Base-by-base conservation (phyloP, 2,888 invertebrate species). In the Hemicrepidius hirtus region DNA sequence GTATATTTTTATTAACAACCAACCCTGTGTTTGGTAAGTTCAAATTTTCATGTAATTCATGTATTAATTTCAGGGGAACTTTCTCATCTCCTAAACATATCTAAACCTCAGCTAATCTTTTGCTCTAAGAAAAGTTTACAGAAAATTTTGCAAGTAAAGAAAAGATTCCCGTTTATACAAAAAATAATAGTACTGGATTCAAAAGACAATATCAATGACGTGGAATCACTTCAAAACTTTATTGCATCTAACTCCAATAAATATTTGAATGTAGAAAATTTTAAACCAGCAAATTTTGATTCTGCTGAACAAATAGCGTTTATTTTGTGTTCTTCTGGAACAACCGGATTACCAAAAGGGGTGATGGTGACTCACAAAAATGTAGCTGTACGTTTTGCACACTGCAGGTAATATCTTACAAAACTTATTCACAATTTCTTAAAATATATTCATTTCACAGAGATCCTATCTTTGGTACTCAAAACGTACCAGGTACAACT, bases 251-350 rank as follows among this genome's bases (percentile, higher is more conserved):
- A 77, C 80, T 81, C 7, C 16, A 76, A 75, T 24, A 24, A 28
- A 21, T 59, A 40, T 37, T 71, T 49, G 12, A 28, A 68, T 35
- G 68, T 67, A n/a, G 55, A 21, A 12, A 57, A 57, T 1, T 75
- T 76, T 40, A 55, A 57, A 62, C 74, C 75, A 12, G 46, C 63
- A 0, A 44, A 70, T 9, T 59, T 79, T 6, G 71, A 81, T 70
- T 32, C 75, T 6, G 68, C 69, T 5, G 74, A 79, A 24, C 78
- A 79, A 5, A 75, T 81, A 0, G 81, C 81, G 3, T 76, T 79
- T n/a, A 78, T 83, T 16, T 46, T 92, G 72, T 92, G 90, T 83
- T 93, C 93, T 41, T 92, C 92, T 68, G 93, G 93, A 55, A 93
- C 93, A 0, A 90, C 90, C n/a, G 93, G 93, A 0, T 84, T 92